Conservation (phyloP, 2,888 invertebrate genomes). For the Acanthosepion pharaonis region DNA sequence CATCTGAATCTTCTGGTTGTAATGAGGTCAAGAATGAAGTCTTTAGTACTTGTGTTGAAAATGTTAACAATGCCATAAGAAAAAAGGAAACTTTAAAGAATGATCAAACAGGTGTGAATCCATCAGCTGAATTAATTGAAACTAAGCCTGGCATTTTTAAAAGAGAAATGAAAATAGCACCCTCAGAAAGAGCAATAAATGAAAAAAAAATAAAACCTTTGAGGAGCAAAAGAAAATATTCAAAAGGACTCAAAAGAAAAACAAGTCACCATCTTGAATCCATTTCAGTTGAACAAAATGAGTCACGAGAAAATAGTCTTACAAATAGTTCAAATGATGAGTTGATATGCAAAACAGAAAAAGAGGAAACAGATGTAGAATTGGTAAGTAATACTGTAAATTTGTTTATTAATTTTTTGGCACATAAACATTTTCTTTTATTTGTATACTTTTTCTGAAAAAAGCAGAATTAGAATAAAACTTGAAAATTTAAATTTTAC, state of each 20-base stretch:
- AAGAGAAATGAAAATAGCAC: not conserved
- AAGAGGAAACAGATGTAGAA: conserved; percentile 47
- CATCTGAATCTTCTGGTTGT: not conserved
- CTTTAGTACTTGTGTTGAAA: not conserved
- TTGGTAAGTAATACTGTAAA: not conserved
- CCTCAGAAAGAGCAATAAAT: not conserved
- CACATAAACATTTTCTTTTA: too few species aligned
- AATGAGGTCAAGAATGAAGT: not conserved
- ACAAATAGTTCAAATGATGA: not conserved
- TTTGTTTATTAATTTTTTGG: too few species aligned
- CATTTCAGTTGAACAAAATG: not conserved
- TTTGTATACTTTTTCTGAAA: too few species aligned
- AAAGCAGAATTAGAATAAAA: too few species aligned
- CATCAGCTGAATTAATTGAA: not conserved
- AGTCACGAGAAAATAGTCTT: not conserved
- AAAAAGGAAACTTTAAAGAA: not conserved
- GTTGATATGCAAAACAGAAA: not conserved
- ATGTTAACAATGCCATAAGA: not conserved
- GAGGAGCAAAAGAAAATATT: not conserved
- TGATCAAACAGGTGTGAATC: not conserved
- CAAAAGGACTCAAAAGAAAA: not conserved
- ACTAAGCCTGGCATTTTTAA: not conserved
- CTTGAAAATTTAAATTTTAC: too few species aligned
- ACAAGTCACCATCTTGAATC: not conserved
- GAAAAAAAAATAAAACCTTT: not conserved